These are phyloP conservation scores for Menidia beryllina DNA, from an alignment of 2,113 vertebrate species.

Conservation along the genomic window DNA sequence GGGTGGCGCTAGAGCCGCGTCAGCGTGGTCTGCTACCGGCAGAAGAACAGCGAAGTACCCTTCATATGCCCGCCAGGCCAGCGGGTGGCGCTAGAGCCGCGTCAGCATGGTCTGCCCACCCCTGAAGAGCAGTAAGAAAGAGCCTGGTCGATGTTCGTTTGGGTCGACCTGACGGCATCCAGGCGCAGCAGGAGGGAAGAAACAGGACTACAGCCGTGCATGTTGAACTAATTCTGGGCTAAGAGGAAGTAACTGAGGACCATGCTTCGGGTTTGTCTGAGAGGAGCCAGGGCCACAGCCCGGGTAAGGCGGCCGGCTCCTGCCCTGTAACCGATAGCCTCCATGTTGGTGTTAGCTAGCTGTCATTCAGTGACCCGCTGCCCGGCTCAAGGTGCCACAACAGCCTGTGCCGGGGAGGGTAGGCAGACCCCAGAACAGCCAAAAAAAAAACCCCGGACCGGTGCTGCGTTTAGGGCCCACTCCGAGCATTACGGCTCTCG, in stretches of 20 bases:
- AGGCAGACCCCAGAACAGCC: too few relatives aligned
- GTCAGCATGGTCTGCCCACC: not conserved
- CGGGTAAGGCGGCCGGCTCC: slow-evolving; percentile 48
- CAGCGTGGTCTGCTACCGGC: not conserved
- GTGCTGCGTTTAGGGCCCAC: too few relatives aligned
- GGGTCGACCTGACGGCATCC: too few relatives aligned
- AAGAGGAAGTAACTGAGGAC: not conserved
- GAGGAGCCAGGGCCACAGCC: slow-evolving; percentile 53
- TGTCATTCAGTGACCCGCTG: slow-evolving; percentile 68
- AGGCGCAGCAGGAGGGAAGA: not conserved
- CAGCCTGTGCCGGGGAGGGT: too few relatives aligned
- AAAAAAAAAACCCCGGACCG: too few relatives aligned
- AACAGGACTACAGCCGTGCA: not conserved
- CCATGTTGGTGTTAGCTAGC: slow-evolving; percentile 4
- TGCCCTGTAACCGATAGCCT: too few relatives aligned
- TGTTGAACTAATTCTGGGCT: not conserved
- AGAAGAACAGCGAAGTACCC: too few relatives aligned
- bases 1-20: not conserved
- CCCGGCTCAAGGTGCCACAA: slow-evolving; percentile 21
- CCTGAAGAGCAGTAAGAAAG: not conserved
- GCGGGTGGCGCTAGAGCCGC: not conserved
- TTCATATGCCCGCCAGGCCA: not conserved
- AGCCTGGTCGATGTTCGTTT: not conserved
- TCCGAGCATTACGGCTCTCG: too few relatives aligned
- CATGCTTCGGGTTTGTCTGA: slow-evolving; percentile 70